Percentiles rank a stretch among this genome's conserved stretches.
Evolutionary conservation across 1,140 invertebrate genomes (phyloP).

Genomic region (Orchesella cincta): DNA sequence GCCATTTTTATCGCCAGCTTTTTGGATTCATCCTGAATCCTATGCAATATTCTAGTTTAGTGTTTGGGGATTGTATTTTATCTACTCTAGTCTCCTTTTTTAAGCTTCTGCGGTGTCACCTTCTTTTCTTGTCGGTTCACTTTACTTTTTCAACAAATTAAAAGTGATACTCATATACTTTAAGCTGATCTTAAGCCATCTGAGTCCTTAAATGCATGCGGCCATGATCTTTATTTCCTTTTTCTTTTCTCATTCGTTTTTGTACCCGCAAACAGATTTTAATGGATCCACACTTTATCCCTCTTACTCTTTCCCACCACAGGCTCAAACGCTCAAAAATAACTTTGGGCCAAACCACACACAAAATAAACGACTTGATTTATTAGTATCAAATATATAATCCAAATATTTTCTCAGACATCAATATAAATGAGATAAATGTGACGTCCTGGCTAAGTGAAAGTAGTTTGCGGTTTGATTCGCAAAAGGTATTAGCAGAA

Average conservation of each 20-base stretch:
- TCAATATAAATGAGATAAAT: too few relatives aligned
- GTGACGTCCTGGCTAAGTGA: too few relatives aligned
- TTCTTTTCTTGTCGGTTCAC: not conserved
- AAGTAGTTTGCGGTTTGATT: too few relatives aligned
- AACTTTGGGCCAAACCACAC: not conserved
- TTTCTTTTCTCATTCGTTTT: not conserved
- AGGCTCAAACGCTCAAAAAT: not conserved
- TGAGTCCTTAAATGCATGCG: not conserved
- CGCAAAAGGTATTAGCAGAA: too few relatives aligned
- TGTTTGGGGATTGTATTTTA: too few relatives aligned
- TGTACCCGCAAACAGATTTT: not conserved
- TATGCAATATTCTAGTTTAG: too few relatives aligned
- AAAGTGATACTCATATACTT: not conserved
- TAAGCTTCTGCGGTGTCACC: not conserved
- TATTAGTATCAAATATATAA: not conserved
- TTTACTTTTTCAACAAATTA: not conserved
- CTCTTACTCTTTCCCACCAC: not conserved
- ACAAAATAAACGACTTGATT: not conserved
- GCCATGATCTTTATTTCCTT: not conserved
- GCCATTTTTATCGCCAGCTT: too few relatives aligned
- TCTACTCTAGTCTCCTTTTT: not conserved
- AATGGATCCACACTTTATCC: not conserved
- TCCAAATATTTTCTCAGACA: too few relatives aligned
- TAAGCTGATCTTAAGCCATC: not conserved
- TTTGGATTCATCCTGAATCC: too few relatives aligned